These are phyloP conservation scores for Triplophysa tibetana DNA, from an alignment of 2,113 vertebrate genomes.

Conservation along the genomic window DNA sequence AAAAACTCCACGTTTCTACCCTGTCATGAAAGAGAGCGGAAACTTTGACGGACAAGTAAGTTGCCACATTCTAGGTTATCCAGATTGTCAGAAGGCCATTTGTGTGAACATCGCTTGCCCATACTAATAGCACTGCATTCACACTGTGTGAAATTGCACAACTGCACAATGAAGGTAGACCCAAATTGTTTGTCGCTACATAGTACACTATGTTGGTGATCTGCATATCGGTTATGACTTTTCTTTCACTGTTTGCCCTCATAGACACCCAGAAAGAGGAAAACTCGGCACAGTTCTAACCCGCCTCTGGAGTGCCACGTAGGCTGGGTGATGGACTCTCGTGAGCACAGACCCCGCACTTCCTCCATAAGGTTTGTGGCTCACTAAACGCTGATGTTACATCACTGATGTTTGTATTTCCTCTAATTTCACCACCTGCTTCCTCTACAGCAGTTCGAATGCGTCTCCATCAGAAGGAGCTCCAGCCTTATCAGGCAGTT, in stretches of 20 bases:
- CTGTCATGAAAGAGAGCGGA: conserved; percentile 88
- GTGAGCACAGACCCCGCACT: conserved; percentile 83
- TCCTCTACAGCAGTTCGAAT: conserved; percentile 79
- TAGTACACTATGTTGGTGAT: too few species aligned
- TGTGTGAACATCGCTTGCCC: neutral
- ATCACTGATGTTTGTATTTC: neutral
- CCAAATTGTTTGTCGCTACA: too few species aligned
- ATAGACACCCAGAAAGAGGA: conserved; percentile 90
- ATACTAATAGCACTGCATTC: too few species aligned
- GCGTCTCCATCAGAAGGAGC: conserved; percentile 85
- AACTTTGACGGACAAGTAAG: conserved; percentile 80
- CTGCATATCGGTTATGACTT: neutral
- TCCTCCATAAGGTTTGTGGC: conserved; percentile 82
- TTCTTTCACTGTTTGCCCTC: conserved; percentile 12
- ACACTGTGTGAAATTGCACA: too few species aligned
- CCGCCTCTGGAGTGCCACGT: conserved; percentile 89
- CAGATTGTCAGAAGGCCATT: neutral
- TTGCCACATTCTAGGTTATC: too few species aligned
- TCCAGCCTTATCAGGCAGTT: conserved; percentile 70
- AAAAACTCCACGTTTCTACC: conserved; percentile 90
- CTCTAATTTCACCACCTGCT: neutral
- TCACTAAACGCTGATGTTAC: neutral
- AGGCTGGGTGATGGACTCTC: conserved; percentile 97
- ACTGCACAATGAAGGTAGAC: too few species aligned
- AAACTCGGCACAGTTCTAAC: conserved; percentile 90